Base-by-base conservation (phyloP, 2,797 vertebrate species). In the Coluber constrictor region DNA sequence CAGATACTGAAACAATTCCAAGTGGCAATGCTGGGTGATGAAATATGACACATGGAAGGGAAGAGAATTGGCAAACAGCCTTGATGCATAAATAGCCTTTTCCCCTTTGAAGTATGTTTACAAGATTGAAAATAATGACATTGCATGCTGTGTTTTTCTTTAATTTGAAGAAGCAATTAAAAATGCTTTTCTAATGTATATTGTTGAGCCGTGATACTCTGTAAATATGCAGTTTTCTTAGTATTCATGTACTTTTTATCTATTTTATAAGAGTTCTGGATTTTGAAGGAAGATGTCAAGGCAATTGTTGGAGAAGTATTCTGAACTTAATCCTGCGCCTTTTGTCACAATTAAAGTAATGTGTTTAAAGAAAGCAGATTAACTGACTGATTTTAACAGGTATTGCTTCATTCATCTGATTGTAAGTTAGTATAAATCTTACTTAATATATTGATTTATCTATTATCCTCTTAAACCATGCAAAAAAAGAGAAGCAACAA, bases 81-180 rank as follows among this genome's bases (percentile, higher is more conserved):
- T 92, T 0, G 93, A 94, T 94, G 92, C 95, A 96, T 95, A 96
- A 97, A 96, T 97, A 97, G 94, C 95, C 96, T 95, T 93, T 97
- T 96, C 94, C 95, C 92, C 94, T 96, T 92, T 92, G 95, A 95
- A 95, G 94, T n/a, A 7, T 95, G 86, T 95, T 96, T 97, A 94
- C 93, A 96, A 93, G 94, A 93, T 93, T 92, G 93, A 96, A 92
- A 93, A 96, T 90, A 91, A 90, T 89, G 93, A 13, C 92, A 91
- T 54, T 55, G 5, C 87, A 92, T 92, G 59, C 96, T 95, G 89
- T 94, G 90, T 27, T 63, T 27, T n/a, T 56, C 95, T 25, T 79
- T 43, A 57, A 47, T 90, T 59, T 87, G 16, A 25, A 91, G n/a
- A 94, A 55, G 20, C 91, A 89, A 87, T 87, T 92, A 4, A 92